Base-by-base conservation (phyloP, 2,888 invertebrate species). In the Operophtera brumata region DNA sequence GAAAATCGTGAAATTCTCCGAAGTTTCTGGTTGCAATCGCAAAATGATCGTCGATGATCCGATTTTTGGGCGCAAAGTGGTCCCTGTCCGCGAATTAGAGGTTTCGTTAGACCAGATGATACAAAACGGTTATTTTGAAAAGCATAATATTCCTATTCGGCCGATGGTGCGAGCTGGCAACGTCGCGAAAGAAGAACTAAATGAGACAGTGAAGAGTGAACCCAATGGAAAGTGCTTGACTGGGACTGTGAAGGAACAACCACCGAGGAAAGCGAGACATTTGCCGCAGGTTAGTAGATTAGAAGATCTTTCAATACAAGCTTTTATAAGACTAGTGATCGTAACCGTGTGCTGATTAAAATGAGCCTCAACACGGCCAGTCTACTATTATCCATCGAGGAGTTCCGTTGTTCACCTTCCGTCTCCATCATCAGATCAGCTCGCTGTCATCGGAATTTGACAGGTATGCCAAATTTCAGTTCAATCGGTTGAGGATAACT, bases 101-200 rank as follows among this genome's bases (percentile, higher is more conserved):
- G 91, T 91, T 0, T 90, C 90, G 0, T 70, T 91, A 34, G 90
- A 89, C 61, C 91, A 91, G 57, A 90, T 91, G 84, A 90, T 89
- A 61, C 88, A 90, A 53, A 90, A 90, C 47, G 90, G 89, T 10
- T 90, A 90, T 68, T 88, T 91, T 50, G 90, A 89, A 67, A 90
- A 87, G 67, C 87, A 88, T 43, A 90, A 89, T 47, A 88, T 89
- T 47, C 88, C 85, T 32, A 89, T 87, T 71, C 71, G 73, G 61
- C 81, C 84, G 30, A 67, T 80, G 60, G 75, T 70, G 54, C 69
- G 67, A 51, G 68, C 61, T 11, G 69, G 56, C 46, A 67, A 64
- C 64, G 79, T 61, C 2, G 67, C 47, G 47, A 69, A 67, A 64
- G 82, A 81, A 67, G 82, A 82, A 71, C 73, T 76, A 68, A 71